Percentiles rank a stretch among this genome's conserved stretches.
Evolutionary conservation across 2,797 vertebrate genomes (phyloP).

Genomic region (Tinamus major): DNA sequence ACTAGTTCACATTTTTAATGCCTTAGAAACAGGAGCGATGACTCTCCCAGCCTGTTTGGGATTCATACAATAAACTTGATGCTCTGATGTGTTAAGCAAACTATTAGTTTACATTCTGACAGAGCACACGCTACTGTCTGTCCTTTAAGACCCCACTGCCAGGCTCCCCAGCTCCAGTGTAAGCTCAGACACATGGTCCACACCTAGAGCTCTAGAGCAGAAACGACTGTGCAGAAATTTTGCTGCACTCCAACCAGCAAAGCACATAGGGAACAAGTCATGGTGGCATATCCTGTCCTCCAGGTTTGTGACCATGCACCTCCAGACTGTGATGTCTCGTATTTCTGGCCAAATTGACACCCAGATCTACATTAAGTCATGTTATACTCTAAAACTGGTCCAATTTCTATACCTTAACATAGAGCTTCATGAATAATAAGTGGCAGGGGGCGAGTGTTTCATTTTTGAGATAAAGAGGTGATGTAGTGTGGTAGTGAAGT

Average conservation of each 20-base stretch:
- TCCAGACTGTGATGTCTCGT: too few species aligned
- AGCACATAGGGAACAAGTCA: background rate
- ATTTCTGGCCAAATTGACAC: too few species aligned
- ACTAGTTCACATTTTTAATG: background rate
- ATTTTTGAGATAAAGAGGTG: too few species aligned
- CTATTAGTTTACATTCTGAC: too few species aligned
- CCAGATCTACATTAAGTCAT: too few species aligned
- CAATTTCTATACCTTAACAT: background rate
- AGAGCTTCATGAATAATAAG: background rate
- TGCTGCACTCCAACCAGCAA: background rate
- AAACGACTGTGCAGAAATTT: background rate
- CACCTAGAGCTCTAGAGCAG: too few species aligned
- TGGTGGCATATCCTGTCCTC: too few species aligned
- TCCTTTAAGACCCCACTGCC: background rate
- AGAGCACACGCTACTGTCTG: background rate
- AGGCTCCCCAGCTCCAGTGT: background rate
- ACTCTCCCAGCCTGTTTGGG: background rate
- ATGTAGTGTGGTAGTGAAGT: background rate
- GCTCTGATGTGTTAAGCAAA: too few species aligned
- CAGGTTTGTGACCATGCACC: too few species aligned
- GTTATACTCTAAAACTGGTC: background rate
- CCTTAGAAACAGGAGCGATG: background rate
- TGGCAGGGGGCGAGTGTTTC: background rate
- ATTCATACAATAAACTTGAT: background rate
- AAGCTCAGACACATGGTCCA: too few species aligned